Evolutionary conservation across 2,888 invertebrate species (phyloP), one percentile per base, ranked within the genome.

Genomic region (Plagodis pulveraria): DNA sequence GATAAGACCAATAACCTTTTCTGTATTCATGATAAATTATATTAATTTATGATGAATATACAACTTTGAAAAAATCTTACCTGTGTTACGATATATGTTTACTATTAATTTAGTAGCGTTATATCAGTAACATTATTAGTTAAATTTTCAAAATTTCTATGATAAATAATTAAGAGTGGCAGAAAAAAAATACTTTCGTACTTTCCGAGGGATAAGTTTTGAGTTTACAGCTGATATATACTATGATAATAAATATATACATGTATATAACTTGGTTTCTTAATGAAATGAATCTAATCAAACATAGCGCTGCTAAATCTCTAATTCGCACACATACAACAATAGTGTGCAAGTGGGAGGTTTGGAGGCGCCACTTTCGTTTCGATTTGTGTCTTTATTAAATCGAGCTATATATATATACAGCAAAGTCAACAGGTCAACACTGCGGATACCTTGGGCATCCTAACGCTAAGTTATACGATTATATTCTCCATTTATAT

Each of bases 371-470:
- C 22, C 22, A 22, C 22, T 22, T 22, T 22, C 22, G 22, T 22
- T 22, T 22, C 22, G 22, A 22, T 22, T 22, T 22, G 22, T 22
- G 22, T 22, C 22, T 22, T 22, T 22, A 22, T 22, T 2, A 22
- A 22, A 22, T 4, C 4, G 22, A 22, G 22, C 4, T 22, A 22
- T 22, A 22, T 22, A 75, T 76, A 76, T 79, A 80, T 78, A 78
- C 80, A 84, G 74, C 79, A 82, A 81, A 84, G 82, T 85, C 88
- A 81, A 83, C 87, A 88, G 88, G 86, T 89, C 89, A 84, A 83
- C 89, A 89, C 88, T 76, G 77, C 89, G 84, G 87, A 90, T 86
- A 86, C 86, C 82, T 88, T 89, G 91, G 91, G 91, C 91, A 91
- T 91, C 91, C 91, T 86, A 77, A 89, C 89, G 91, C 87, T 91